These are phyloP conservation scores for Scaptomyza polygonia DNA, from an alignment of 2,888 invertebrate genomes.

Conservation along the genomic window DNA sequence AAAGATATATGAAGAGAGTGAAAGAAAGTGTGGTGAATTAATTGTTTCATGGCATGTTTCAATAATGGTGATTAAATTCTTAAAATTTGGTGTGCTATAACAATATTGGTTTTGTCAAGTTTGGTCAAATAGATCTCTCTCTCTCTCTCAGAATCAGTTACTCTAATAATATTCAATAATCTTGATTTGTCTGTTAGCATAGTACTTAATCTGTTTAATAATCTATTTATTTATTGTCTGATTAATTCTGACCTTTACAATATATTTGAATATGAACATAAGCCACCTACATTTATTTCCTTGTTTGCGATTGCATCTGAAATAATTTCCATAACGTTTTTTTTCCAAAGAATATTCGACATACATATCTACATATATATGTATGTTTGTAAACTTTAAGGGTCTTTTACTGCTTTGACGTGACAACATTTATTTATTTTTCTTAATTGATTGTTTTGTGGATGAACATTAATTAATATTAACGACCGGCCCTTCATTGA, in stretches of 20 bases:
- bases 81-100: no score
- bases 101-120: no score
- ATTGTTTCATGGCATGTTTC: background rate
- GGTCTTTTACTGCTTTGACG: slow-evolving; percentile 7
- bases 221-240: background rate
- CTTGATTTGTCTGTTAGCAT: background rate
- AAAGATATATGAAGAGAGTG: background rate
- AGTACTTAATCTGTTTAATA: background rate
- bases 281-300: background rate
- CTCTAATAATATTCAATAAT: background rate
- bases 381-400: no score
- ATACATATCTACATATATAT: no score
- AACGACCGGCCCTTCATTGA: background rate
- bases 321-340: no score
- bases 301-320: background rate
- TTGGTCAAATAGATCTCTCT: no score
- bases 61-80: slow-evolving; percentile 28
- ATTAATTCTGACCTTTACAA: background rate
- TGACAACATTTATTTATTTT: slow-evolving; percentile 12
- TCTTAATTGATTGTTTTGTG: slow-evolving; percentile 22
- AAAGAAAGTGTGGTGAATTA: slow-evolving; percentile 20
- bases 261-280: background rate
- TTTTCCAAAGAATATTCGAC: no score
- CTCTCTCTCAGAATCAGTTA: no score
- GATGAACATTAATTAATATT: slow-evolving; percentile 5